Evolutionary conservation across 2,113 vertebrate species (phyloP), one percentile per base, ranked within the genome.

Genomic region (Marmota monax): DNA sequence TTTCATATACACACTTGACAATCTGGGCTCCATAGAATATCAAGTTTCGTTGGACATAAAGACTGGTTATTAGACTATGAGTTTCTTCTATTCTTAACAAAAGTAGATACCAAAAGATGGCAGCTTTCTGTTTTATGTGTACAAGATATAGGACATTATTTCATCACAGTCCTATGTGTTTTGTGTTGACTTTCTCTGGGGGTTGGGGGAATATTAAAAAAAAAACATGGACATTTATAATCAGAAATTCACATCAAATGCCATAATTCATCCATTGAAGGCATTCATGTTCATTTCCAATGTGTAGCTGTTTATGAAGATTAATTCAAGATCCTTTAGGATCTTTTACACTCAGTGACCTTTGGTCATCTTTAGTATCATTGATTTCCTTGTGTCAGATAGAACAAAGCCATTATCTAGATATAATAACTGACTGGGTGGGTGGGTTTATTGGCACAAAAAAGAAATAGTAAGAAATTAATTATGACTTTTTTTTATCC

Each of bases 341-440:
- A 37, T 70, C 86, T 84, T 90, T 88, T 77, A 56, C 29, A 89
- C 7, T 14, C 42, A 14, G 11, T 74, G 87, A 96, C 97, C 94
- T 97, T 93, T 97, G 34, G 6, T 95, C 42, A 72, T 93, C 92
- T 93, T 95, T 48, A 65, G 69, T 32, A 23, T 61, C 86, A 96
- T 25, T 96, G 85, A 94, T 94, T 92, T 84, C 48, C 79, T 93
- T 96, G 87, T 94, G 76, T 97, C 80, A 89, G 27, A 77, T 16
- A 77, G 90, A 97, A 96, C 86, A 97, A 97, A 97, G 76, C 79
- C 63, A 92, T 94, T 92, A 76, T 67, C 92, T 93, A 93, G 90
- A 95, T 95, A 95, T 72, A 72, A 51, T 83, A 85, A 65, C 70
- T 80, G 91, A 25, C 34, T 88, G 58, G 80, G 34, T 69, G n/a